A percentile compares a stretch with the other conserved stretches of the same genome.
Evolutionary conservation across 2,888 invertebrate genomes (phyloP).

Genomic region (Zygaena filipendulae): DNA sequence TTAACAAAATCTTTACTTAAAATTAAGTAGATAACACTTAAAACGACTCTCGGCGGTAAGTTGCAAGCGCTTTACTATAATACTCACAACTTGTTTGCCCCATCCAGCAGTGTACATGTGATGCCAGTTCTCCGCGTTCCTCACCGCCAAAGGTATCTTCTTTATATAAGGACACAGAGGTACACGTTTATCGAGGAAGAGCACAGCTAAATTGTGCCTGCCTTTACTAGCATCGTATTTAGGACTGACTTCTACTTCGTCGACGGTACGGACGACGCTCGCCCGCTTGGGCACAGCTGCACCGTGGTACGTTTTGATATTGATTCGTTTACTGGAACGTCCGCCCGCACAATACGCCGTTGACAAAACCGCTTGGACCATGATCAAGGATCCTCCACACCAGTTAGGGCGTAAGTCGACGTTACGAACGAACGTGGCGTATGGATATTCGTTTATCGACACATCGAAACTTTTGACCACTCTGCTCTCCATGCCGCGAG

Average conservation of each 20-base stretch:
- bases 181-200: conserved; percentile 8
- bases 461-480: conserved; percentile 14
- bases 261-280: conserved; percentile 7
- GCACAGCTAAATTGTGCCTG: conserved; percentile 11
- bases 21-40: too few species aligned
- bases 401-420: conserved; percentile 10
- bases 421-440: conserved; percentile 16
- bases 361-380: conserved; percentile 16
- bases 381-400: conserved; percentile 19
- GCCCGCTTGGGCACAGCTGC: conserved; percentile 9
- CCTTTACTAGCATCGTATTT: conserved; percentile 5
- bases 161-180: conserved; percentile 7
- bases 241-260: conserved; percentile 6
- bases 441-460: conserved; percentile 13
- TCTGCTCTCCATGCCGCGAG: too few species aligned
- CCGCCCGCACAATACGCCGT: conserved; percentile 21
- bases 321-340: conserved; percentile 8
- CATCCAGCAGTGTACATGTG: conserved; percentile 15
- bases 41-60: too few species aligned
- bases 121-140: conserved; percentile 1
- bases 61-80: too few species aligned
- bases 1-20: too few species aligned
- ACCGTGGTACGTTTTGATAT: conserved; percentile 15
- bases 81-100: conserved; percentile 17
- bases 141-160: conserved; percentile 12